These are phyloP conservation scores for Exephanes ischioxanthus DNA, from an alignment of 2,888 invertebrate species.

Conservation along the genomic window DNA sequence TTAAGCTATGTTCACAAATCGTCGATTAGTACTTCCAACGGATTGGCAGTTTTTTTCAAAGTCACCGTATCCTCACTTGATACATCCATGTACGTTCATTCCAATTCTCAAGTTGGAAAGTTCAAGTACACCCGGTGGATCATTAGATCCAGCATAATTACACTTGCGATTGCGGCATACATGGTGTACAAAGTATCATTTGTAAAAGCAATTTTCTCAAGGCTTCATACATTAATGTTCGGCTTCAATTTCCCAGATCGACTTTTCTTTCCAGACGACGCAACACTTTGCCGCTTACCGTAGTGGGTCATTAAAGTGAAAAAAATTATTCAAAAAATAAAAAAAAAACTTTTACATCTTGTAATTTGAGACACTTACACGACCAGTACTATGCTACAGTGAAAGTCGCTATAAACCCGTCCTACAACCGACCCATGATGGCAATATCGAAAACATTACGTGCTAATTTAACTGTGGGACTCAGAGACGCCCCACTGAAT, in stretches of 20 bases:
- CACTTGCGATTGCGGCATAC: not conserved
- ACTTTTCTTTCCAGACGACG: not conserved
- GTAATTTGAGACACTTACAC: not conserved
- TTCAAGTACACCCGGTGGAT: conserved; percentile 36
- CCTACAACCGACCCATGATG: not conserved
- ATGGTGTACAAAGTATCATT: conserved; percentile 28
- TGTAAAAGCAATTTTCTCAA: conserved; percentile 15
- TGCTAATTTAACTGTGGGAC: not conserved
- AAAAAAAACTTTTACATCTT: not conserved
- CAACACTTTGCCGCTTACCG: not conserved
- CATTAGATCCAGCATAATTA: conserved; percentile 13
- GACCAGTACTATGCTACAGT: not conserved
- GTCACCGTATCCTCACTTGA: not conserved
- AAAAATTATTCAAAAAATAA: not conserved
- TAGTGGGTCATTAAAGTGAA: not conserved
- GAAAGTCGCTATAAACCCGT: not conserved
- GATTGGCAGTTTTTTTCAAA: not conserved
- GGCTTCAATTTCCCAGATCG: not conserved
- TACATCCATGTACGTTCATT: not conserved
- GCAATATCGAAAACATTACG: not conserved
- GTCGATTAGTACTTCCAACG: conserved; percentile 3
- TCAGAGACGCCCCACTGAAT: not conserved
- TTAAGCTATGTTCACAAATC: not conserved
- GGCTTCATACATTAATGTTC: not conserved
- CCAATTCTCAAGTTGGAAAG: conserved; percentile 15